phyloP scores from a whole-genome alignment of 2,797 vertebrate genomes.

The Enteromius argenteus region DNA sequence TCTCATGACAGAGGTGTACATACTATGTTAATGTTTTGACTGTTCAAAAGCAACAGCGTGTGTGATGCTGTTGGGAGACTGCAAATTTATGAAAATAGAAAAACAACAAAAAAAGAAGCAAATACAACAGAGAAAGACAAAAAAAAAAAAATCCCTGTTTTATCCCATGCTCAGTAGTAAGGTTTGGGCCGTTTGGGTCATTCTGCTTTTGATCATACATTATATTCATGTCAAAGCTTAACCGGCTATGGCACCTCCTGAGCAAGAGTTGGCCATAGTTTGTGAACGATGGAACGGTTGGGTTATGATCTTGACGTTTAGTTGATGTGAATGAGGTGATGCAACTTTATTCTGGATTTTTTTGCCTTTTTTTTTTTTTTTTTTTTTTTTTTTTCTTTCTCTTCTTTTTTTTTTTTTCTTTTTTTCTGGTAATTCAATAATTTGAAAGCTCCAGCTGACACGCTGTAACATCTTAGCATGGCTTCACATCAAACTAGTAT shows the following conservation, averaged over 20 bases:
- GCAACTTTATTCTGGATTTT: slow-evolving; percentile 94
- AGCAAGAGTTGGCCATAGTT: slow-evolving; percentile 90
- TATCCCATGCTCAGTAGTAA: slow-evolving; percentile 91
- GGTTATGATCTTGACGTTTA: slow-evolving; percentile 91
- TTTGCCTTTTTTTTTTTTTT: slow-evolving; percentile 85
- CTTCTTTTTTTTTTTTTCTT: slow-evolving; percentile 61
- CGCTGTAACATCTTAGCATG: slow-evolving; percentile 99
- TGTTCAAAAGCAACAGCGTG: slow-evolving; percentile 92
- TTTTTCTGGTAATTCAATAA: slow-evolving; percentile 91
- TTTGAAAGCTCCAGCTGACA: slow-evolving; percentile 95
- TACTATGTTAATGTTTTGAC: slow-evolving; percentile 99
- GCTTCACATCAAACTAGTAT: slow-evolving; percentile 98
- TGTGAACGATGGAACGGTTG: slow-evolving; percentile 86
- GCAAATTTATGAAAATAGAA: slow-evolving; percentile 87
- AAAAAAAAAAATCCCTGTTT: slow-evolving; percentile 84
- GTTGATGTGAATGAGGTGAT: slow-evolving; percentile 98
- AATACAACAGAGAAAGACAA: slow-evolving; percentile 66
- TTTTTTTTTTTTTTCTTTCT: too few relatives aligned
- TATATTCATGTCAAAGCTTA: slow-evolving; percentile 88
- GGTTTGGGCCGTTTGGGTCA: slow-evolving; percentile 91
- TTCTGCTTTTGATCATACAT: slow-evolving; percentile 82
- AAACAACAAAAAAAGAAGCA: slow-evolving; percentile 72
- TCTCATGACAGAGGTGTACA: slow-evolving; percentile 99
- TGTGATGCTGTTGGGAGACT: slow-evolving; percentile 88
- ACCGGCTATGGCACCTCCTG: slow-evolving; percentile 88